phyloP scores from a whole-genome alignment of 2,888 invertebrate genomes.

The Agonum fuliginosum region DNA sequence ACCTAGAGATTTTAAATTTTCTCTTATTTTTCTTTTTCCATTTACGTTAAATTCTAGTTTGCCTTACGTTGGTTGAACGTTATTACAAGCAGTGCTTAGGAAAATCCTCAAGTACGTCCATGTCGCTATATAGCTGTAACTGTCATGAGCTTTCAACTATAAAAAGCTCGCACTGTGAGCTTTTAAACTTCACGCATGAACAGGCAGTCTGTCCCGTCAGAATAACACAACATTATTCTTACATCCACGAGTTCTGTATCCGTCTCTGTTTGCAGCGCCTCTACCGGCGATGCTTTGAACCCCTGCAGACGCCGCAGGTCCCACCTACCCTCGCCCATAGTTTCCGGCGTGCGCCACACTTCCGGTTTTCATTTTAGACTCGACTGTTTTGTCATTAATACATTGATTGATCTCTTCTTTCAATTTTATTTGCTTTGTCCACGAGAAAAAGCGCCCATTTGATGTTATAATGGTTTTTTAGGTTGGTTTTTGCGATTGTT shows the following conservation, averaged over 20 bases:
- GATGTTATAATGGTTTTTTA: background rate
- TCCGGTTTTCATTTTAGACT: conserved; percentile 59
- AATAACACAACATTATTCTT: conserved; percentile 68
- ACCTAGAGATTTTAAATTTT: too few species aligned
- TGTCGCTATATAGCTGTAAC: conserved; percentile 67
- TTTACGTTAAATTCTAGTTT: too few species aligned
- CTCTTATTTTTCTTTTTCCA: too few species aligned
- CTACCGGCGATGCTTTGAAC: background rate
- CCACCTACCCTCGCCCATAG: too few species aligned
- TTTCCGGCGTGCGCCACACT: conserved; percentile 47
- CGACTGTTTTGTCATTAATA: conserved; percentile 57
- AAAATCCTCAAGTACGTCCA: conserved; percentile 17
- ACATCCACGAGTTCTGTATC: conserved; percentile 61
- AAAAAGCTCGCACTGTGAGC: conserved; percentile 69
- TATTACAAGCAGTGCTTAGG: conserved; percentile 35
- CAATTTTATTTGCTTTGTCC: conserved; percentile 43
- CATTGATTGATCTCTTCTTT: conserved; percentile 57
- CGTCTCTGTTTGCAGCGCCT: conserved; percentile 9
- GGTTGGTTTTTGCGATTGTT: background rate
- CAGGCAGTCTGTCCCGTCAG: conserved; percentile 69
- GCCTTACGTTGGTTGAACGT: background rate
- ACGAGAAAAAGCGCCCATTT: background rate
- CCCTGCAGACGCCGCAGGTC: conserved; percentile 42
- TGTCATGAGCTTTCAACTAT: conserved; percentile 70
- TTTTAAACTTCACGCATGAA: conserved; percentile 71